Base-by-base conservation (phyloP, 2,113 vertebrate species). In the Pimephales promelas region DNA sequence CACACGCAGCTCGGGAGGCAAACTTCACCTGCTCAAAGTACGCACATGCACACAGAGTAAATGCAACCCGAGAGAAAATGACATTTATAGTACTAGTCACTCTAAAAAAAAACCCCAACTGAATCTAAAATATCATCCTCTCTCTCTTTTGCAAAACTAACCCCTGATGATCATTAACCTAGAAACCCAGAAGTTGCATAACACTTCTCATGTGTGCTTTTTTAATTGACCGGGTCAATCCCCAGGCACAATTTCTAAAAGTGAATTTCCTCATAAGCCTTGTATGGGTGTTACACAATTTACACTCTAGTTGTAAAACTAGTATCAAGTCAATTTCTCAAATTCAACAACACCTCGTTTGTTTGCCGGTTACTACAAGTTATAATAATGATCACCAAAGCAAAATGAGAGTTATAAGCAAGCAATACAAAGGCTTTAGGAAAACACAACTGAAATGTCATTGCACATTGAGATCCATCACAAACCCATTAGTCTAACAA, bases 1-100 rank as follows among this genome's bases (percentile, higher is more conserved):
- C 91, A 99, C 98, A 7, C 95, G 98, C 90, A 99, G 98, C 92
- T 99, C 98, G 10, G 98, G 98, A 85, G 98, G 98, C 86, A 99
- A 99, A 88, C 93, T 99, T 43, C 98, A 99, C 92, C 95, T 99
- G 62, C 97, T 99, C 43, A 99, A 99, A 95, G 98, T 97, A 94
- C 76, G 80, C 34, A 78, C 61, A 79, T 40, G 81, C 36, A 86
- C 40, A 31, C 77, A 80, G 20, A 20, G 31, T 9, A 45, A 76
- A 70, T 73, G n/a, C 56, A 59, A 54, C 26, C 36, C 5, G 4
- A 49, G 36, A 72, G 16, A 61, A 62, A 71, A 24, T 62, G 36
- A 26, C 11, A 70, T 18, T 4, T 54, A 36, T 16, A 73, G 14
- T 11, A 71, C 5, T 22, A 24, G 68, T 68, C 31, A 68, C 28